These are phyloP conservation scores for Drosophila takahashii DNA, from an alignment of 1,140 invertebrate genomes.

Conservation along the genomic window DNA sequence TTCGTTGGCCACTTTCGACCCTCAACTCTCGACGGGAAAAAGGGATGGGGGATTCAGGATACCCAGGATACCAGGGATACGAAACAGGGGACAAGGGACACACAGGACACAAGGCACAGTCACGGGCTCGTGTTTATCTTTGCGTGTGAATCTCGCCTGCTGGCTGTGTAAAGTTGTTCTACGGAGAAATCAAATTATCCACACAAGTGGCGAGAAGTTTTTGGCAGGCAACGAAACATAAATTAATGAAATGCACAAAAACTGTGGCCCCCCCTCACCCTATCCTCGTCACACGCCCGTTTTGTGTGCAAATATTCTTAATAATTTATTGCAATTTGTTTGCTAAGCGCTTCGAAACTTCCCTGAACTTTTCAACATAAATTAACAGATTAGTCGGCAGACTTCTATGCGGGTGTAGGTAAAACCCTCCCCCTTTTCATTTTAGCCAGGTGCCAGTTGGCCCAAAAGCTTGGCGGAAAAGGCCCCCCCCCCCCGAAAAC, in stretches of 20 bases:
- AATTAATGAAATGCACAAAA: constrained; percentile 73
- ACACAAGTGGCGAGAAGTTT: constrained; percentile 46
- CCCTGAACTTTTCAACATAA: constrained; percentile 76
- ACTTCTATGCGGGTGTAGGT: constrained; percentile 7
- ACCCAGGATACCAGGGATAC: background rate
- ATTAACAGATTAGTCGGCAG: constrained; percentile 78
- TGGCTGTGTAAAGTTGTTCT: constrained; percentile 54
- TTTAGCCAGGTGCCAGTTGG: constrained; percentile 36
- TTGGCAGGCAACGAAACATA: constrained; percentile 52
- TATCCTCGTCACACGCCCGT: background rate
- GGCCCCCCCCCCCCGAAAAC: background rate
- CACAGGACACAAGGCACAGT: background rate
- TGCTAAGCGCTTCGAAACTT: constrained; percentile 74
- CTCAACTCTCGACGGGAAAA: constrained; percentile 3
- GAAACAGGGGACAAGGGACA: background rate
- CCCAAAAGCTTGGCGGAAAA: background rate
- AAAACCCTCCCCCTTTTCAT: constrained; percentile 7
- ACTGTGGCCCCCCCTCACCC: background rate
- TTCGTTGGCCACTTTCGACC: constrained; percentile 75
- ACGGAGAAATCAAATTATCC: constrained; percentile 59
- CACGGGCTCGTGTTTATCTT: constrained; percentile 61
- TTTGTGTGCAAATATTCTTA: constrained; percentile 68
- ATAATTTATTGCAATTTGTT: constrained; percentile 82
- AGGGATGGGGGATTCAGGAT: background rate
- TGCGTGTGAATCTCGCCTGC: constrained; percentile 73